Conservation (phyloP, 2,888 invertebrate species). For the Operophtera brumata region DNA sequence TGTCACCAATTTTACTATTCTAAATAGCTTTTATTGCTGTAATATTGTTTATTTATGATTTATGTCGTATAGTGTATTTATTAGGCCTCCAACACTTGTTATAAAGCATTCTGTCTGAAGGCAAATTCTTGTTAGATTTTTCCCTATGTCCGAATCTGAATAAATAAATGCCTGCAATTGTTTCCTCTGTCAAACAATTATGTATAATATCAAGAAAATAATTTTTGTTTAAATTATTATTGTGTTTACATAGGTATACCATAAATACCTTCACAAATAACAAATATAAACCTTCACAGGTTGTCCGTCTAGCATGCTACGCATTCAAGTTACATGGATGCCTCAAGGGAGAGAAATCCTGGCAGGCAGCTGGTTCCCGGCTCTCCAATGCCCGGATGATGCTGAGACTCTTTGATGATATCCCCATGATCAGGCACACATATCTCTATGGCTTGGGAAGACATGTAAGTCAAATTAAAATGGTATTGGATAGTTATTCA, state of each 20-base stretch:
- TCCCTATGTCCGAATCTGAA: too few relatives aligned
- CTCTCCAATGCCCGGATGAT: conserved; percentile 89
- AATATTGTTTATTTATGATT: neutral
- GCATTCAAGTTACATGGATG: conserved; percentile 86
- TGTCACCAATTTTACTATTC: neutral
- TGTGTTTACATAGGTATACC: too few relatives aligned
- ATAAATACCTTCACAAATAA: too few relatives aligned
- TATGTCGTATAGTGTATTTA: neutral
- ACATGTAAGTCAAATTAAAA: conserved; percentile 56
- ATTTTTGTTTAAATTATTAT: too few relatives aligned
- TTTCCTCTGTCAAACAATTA: too few relatives aligned
- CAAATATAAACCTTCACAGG: too few relatives aligned
- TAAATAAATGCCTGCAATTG: too few relatives aligned
- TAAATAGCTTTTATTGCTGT: neutral
- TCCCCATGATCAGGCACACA: conserved; percentile 88
- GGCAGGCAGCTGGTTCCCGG: conserved; percentile 83
- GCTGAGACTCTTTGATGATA: conserved; percentile 90
- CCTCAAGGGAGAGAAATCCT: conserved; percentile 78
- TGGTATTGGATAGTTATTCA: neutral
- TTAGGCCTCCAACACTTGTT: too few relatives aligned
- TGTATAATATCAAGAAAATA: too few relatives aligned
- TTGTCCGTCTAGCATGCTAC: conserved; percentile 89
- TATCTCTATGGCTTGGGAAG: conserved; percentile 86
- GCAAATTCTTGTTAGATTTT: too few relatives aligned
- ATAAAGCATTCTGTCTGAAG: too few relatives aligned